Conservation (phyloP, 2,888 invertebrate genomes). For the Campoplex nolae region DNA sequence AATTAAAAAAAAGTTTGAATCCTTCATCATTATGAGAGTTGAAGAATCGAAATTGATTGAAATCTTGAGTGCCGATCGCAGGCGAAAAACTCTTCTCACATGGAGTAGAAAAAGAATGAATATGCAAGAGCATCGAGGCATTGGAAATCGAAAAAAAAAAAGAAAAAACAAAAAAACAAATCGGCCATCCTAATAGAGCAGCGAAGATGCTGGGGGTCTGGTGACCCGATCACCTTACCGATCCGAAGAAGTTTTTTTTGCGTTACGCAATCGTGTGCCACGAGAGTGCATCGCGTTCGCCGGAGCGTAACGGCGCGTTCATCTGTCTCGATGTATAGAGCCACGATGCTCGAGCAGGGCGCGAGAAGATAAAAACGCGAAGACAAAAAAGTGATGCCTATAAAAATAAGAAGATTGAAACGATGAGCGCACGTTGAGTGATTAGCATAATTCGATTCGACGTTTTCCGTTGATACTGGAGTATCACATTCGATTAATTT, state of each 20-base stretch:
- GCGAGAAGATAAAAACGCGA: constrained; percentile 28
- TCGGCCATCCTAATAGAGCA: constrained; percentile 47
- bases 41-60: not conserved
- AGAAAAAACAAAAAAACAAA: not conserved
- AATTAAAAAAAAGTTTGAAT: too few species aligned
- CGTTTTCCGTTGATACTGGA: not conserved
- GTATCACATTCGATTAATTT: not conserved
- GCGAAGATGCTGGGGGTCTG: constrained; percentile 56
- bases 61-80: not conserved
- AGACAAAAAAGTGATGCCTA: constrained; percentile 31
- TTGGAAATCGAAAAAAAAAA: constrained; percentile 5
- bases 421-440: not conserved
- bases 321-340: constrained; percentile 44
- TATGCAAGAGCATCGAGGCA: constrained; percentile 32
- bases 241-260: constrained; percentile 52
- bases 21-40: not conserved
- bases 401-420: not conserved
- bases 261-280: constrained; percentile 66
- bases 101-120: not conserved
- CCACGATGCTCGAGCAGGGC: constrained; percentile 24
- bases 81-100: not conserved
- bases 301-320: constrained; percentile 63
- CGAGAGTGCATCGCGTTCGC: constrained; percentile 53
- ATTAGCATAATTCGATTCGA: not conserved
- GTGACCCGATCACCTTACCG: constrained; percentile 71